phyloP scores from a whole-genome alignment of 2,113 vertebrate genomes.

The Catharus fuscescens region DNA sequence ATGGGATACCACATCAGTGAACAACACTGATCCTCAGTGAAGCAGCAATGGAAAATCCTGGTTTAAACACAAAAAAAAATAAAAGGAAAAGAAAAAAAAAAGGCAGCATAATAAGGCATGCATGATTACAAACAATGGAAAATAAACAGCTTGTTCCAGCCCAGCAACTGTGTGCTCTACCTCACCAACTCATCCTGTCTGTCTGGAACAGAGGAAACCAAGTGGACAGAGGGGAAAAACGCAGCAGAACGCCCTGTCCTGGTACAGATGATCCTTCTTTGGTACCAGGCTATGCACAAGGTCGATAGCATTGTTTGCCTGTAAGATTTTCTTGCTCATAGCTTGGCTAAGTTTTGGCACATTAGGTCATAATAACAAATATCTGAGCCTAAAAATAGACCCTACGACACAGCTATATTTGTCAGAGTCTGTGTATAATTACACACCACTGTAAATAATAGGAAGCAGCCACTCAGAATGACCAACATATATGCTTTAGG shows the following conservation, averaged over 20 bases:
- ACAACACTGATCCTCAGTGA: background rate
- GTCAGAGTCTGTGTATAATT: constrained; percentile 8
- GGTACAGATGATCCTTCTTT: constrained; percentile 6
- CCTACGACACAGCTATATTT: background rate
- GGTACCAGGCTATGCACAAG: background rate
- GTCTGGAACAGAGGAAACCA: constrained; percentile 54
- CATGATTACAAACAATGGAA: constrained; percentile 55
- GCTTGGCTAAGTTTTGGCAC: background rate
- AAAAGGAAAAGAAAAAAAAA: background rate
- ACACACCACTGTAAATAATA: constrained; percentile 14
- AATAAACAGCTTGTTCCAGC: constrained; percentile 58
- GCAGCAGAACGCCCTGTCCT: constrained; percentile 9
- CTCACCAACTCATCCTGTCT: constrained; percentile 59
- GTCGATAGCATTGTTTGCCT: background rate
- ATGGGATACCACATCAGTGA: background rate
- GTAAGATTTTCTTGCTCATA: constrained; percentile 5
- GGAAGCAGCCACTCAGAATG: constrained; percentile 4
- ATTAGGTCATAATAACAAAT: constrained; percentile 9
- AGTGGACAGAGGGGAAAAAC: background rate
- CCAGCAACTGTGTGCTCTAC: constrained; percentile 30
- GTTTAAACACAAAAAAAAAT: background rate
- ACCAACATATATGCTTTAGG: background rate
- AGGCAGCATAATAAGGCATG: background rate
- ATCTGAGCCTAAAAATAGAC: constrained; percentile 23
- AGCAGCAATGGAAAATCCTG: background rate